Evolutionary conservation across 1,140 invertebrate species (phyloP), one percentile per base, ranked within the genome.

Genomic region (Agraylea sexmaculata): DNA sequence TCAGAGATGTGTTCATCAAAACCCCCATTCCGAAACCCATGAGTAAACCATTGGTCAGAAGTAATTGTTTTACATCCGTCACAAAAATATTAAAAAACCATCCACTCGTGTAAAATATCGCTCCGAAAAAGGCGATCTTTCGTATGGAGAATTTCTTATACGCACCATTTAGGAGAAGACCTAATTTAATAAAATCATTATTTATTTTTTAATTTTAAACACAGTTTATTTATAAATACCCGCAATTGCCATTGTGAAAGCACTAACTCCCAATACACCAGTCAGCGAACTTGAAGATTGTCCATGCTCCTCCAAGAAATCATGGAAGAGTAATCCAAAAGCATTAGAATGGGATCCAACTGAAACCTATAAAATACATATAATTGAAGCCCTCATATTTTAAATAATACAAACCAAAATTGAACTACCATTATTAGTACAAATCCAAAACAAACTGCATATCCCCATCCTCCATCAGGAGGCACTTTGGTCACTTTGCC

Each of bases 301-400:
- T 3, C 68, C 59, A 10, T 77, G 63, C 3, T 57, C 58, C 28
- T 58, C 54, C 3, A 81, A 70, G 48, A 75, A 75, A 43, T 76
- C 69, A 31, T 73, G 73, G 43, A 73, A 78, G 19, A 81, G 64
- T 8, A 81, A 53, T 11, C 73, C 75, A 46, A 80, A 80, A 4
- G 71, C 74, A 49, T 76, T 64, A 16, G 73, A 49, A 21, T 70
- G 65, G 2, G 68, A 35, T 64, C 63, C 32, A 66, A 59, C 71
- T 75, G 49, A 39, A 55, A 56, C n/a, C n/a, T n/a, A n/a, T 32
- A 37, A 37, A 21, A 43, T 38, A 12, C 8, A 38, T 5, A 38
- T 31, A 31, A 39, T 12, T 29, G n/a, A n/a, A n/a, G 29, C 7
- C 25, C 16, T 27, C 5, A 23, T 37, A 27, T 4, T 22, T 37